These are phyloP conservation scores for Tamias sibiricus DNA, from an alignment of 2,113 vertebrate species.

Conservation along the genomic window DNA sequence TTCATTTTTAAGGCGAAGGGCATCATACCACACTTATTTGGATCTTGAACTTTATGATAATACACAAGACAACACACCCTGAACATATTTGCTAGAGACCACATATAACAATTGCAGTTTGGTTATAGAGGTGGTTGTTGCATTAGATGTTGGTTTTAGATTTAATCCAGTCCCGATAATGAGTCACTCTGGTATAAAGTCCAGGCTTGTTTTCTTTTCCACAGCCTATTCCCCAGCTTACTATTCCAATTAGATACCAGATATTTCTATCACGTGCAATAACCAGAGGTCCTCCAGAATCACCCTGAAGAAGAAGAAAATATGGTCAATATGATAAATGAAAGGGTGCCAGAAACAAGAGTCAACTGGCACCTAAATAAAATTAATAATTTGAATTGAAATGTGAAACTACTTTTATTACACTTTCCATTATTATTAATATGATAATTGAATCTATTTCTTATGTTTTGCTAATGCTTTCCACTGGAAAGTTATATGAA, in stretches of 20 bases:
- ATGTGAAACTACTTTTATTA: background rate
- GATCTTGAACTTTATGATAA: background rate
- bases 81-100: background rate
- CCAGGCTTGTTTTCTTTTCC: constrained; percentile 84
- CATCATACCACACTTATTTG: background rate
- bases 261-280: constrained; percentile 78
- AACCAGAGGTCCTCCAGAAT: constrained; percentile 91
- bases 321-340: background rate
- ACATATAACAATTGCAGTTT: background rate
- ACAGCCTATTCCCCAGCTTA: constrained; percentile 88
- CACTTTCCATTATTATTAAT: background rate
- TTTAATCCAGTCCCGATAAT: constrained; percentile 87
- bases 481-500: background rate
- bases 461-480: background rate
- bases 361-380: background rate
- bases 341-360: background rate
- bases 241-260: constrained; percentile 90
- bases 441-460: background rate
- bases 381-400: background rate
- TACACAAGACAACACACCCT: background rate
- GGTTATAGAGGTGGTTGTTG: background rate
- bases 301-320: constrained; percentile 83
- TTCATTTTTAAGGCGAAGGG: background rate
- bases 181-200: constrained; percentile 87
- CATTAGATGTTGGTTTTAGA: constrained; percentile 74